Conservation (phyloP, 2,888 invertebrate species). For the Heliconius sara region DNA sequence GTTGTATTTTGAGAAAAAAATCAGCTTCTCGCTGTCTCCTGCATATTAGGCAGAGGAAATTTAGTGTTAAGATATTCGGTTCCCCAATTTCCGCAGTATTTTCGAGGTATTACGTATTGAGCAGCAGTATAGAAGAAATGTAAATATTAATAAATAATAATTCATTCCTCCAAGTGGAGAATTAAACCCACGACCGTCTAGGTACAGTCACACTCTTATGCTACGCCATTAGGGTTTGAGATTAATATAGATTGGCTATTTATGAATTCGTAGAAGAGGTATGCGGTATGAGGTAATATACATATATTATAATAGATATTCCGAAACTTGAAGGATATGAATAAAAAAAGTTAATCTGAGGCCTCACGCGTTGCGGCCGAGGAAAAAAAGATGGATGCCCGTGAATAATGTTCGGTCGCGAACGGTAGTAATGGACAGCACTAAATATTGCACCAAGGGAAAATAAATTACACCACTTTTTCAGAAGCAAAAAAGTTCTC, state of each 20-base stretch:
- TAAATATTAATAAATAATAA: no score
- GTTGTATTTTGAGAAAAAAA: not conserved
- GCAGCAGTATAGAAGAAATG: no score
- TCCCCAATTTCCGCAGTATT: no score
- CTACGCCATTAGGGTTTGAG: no score
- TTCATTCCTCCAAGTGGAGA: no score
- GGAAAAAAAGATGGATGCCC: conserved; percentile 79
- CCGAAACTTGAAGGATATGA: conserved; percentile 29
- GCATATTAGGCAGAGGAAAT: not conserved
- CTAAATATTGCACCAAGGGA: conserved; percentile 83
- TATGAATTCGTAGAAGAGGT: not conserved
- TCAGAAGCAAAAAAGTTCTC: conserved; percentile 78
- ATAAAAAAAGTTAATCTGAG: conserved; percentile 64
- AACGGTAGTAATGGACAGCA: conserved; percentile 83
- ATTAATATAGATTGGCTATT: not conserved
- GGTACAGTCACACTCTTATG: no score
- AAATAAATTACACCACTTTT: conserved; percentile 82
- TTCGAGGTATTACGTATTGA: no score
- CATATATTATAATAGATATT: conserved; percentile 3
- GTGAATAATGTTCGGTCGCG: conserved; percentile 83
- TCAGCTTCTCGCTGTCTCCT: not conserved
- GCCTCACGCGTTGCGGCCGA: conserved; percentile 66
- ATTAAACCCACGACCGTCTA: no score
- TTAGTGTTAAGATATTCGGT: no score
- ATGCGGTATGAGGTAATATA: conserved; percentile 7